Percentiles rank a stretch among this genome's conserved stretches.
These are phyloP conservation scores for Habroteleia sp. DNA, from an alignment of 2,888 invertebrate species.

Conservation along the genomic window DNA sequence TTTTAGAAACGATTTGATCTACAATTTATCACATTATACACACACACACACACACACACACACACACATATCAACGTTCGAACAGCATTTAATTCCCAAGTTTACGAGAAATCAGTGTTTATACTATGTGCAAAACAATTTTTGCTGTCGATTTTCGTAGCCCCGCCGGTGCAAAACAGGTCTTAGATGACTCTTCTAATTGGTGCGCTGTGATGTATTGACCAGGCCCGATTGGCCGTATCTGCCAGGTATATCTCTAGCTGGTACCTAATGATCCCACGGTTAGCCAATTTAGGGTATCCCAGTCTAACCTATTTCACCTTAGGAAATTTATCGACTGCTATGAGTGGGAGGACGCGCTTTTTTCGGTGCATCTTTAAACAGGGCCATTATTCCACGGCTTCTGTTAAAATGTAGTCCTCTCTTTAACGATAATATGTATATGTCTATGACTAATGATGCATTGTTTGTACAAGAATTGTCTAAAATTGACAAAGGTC, in stretches of 20 bases:
- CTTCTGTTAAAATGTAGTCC: constrained; percentile 52
- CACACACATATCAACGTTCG: not conserved
- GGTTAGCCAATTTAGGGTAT: constrained; percentile 73
- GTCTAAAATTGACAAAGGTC: constrained; percentile 34
- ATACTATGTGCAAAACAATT: constrained; percentile 34
- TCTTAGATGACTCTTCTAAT: constrained; percentile 70
- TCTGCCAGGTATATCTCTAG: constrained; percentile 73
- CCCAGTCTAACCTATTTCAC: constrained; percentile 69
- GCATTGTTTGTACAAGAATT: constrained; percentile 62
- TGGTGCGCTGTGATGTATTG: constrained; percentile 76
- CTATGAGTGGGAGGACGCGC: constrained; percentile 56
- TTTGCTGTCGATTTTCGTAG: constrained; percentile 40
- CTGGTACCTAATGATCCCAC: constrained; percentile 69
- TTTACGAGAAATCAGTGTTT: constrained; percentile 38
- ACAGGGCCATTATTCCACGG: constrained; percentile 60
- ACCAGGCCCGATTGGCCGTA: constrained; percentile 69
- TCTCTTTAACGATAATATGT: constrained; percentile 43
- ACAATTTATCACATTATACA: constrained; percentile 9
- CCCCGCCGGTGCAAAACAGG: constrained; percentile 40
- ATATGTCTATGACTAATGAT: constrained; percentile 66
- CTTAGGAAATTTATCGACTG: constrained; percentile 70
- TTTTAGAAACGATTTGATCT: constrained; percentile 6
- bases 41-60: no score
- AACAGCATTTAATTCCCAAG: not conserved
- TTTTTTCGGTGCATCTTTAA: constrained; percentile 56